These are phyloP conservation scores for Dryoscopus gambensis DNA, from an alignment of 2,113 vertebrate species.

Conservation along the genomic window DNA sequence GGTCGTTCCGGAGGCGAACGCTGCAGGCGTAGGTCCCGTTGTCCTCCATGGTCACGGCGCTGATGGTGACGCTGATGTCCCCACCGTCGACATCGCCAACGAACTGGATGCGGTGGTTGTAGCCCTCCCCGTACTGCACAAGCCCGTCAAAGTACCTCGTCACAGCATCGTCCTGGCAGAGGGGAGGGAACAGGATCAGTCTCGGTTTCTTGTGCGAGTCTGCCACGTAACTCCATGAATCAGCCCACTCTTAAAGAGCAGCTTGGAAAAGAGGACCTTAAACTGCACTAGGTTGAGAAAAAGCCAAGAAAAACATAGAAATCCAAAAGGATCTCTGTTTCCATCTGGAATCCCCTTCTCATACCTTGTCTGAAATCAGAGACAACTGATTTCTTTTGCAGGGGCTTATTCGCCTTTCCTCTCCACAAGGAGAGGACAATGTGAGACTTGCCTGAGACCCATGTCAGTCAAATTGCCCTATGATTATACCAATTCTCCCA, in stretches of 20 bases:
- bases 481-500: neutral
- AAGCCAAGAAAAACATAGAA: neutral
- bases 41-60: conserved; percentile 75
- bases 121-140: conserved; percentile 10
- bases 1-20: conserved; percentile 66
- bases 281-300: neutral
- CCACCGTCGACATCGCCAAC: rapidly evolving
- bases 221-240: rapidly evolving
- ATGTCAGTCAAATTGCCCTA: neutral
- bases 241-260: neutral
- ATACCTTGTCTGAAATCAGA: neutral
- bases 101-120: conserved; percentile 61
- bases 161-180: conserved; percentile 64
- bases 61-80: conserved; percentile 70
- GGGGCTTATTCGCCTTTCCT: neutral
- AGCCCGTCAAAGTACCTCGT: neutral
- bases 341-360: neutral
- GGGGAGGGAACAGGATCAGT: neutral
- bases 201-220: neutral
- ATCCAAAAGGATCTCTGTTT: neutral
- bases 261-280: neutral
- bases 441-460: neutral
- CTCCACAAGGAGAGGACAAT: neutral
- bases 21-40: conserved; percentile 76
- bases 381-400: neutral